Percentiles rank a stretch among this genome's conserved stretches.
Evolutionary conservation across 2,888 invertebrate species (phyloP).

Genomic region (Lepidocyrtoides sp.): DNA sequence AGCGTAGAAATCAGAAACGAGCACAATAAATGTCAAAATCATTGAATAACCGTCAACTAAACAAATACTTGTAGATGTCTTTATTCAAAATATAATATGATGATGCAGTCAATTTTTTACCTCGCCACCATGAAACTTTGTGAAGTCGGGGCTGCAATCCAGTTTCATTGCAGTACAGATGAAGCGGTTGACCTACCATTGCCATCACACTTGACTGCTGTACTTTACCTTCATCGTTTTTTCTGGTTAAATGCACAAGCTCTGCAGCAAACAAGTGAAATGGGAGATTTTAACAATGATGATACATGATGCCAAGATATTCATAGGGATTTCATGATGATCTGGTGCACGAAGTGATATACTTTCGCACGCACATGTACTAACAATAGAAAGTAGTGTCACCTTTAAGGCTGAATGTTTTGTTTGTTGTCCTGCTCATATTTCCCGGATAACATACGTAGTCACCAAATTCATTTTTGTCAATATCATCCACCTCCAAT

Average conservation of each 20-base stretch:
- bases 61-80: no score
- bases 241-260: slow-evolving; percentile 23
- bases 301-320: no score
- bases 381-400: not conserved
- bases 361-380: no score
- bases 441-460: slow-evolving; percentile 43
- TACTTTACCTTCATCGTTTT: slow-evolving; percentile 33
- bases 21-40: no score
- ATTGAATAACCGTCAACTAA: no score
- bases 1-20: no score
- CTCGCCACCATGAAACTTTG: slow-evolving; percentile 67
- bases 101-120: no score
- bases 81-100: no score
- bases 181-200: slow-evolving; percentile 6
- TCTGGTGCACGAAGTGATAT: no score
- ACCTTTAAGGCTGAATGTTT: slow-evolving; percentile 24
- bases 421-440: not conserved
- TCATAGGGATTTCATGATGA: no score
- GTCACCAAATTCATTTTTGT: slow-evolving; percentile 31
- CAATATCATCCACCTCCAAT: slow-evolving; percentile 13
- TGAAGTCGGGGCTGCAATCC: slow-evolving; percentile 16
- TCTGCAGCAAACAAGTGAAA: slow-evolving; percentile 28
- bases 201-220: slow-evolving; percentile 32
- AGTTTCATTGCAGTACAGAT: slow-evolving; percentile 70
- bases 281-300: no score